Evolutionary conservation across 2,888 invertebrate genomes (phyloP).

Genomic region (Pollenia amentaria): DNA sequence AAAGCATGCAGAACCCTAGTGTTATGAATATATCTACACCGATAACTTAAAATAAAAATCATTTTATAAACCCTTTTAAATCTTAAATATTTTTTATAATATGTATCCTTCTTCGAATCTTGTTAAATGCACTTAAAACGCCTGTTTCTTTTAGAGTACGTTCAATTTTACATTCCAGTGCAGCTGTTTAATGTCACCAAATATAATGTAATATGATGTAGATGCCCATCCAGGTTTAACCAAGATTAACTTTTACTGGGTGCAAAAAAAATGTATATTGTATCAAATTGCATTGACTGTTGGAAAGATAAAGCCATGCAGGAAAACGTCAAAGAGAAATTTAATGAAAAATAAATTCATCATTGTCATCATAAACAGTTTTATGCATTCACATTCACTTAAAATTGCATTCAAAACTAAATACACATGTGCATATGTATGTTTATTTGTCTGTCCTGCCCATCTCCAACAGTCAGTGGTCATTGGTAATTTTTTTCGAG

Average conservation of each 20-base stretch:
- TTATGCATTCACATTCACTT: neutral
- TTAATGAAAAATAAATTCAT: conserved; percentile 49
- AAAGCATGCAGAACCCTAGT: too few species aligned
- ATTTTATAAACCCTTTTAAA: too few species aligned
- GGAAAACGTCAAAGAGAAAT: conserved; percentile 30
- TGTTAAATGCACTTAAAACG: too few species aligned
- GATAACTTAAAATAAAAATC: too few species aligned
- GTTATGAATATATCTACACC: too few species aligned
- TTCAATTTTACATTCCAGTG: neutral
- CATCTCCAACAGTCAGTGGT: conserved; percentile 16
- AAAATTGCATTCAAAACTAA: too few species aligned
- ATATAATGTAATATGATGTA: neutral
- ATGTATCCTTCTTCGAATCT: too few species aligned
- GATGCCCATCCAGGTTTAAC: neutral
- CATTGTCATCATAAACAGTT: conserved; percentile 21
- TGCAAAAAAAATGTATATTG: neutral
- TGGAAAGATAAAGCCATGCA: neutral
- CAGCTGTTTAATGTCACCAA: neutral
- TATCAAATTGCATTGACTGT: conserved; percentile 23
- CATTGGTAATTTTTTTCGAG: conserved; percentile 19
- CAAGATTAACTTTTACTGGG: conserved; percentile 32
- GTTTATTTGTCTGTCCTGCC: neutral
- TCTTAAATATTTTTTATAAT: too few species aligned
- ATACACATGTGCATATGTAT: neutral
- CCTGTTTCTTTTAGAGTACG: neutral